A percentile compares a stretch with the other conserved stretches of the same genome.
These are phyloP conservation scores for Orcinus orca DNA, from an alignment of 2,113 vertebrate genomes.

Conservation along the genomic window DNA sequence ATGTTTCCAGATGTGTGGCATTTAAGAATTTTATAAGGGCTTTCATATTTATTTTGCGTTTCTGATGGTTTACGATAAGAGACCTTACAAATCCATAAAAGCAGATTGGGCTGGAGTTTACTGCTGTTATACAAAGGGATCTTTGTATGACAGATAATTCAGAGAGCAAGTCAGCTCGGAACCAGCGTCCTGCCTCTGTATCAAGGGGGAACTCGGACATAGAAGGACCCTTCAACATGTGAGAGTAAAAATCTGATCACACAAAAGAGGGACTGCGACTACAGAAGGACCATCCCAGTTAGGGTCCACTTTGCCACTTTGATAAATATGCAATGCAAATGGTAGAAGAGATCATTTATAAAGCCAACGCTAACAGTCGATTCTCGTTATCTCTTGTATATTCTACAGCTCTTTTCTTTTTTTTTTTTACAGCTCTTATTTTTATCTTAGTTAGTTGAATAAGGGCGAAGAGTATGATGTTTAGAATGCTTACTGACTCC, in stretches of 20 bases:
- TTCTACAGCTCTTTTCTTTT: not conserved
- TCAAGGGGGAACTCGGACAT: not conserved
- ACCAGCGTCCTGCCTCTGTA: not conserved
- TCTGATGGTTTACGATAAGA: not conserved
- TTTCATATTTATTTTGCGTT: constrained; percentile 35
- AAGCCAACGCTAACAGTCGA: not conserved
- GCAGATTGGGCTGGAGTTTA: not conserved
- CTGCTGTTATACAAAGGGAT: not conserved
- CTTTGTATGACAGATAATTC: not conserved
- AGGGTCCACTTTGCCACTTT: not conserved
- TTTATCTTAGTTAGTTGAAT: not conserved
- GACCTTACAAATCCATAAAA: not conserved
- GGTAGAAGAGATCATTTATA: not conserved
- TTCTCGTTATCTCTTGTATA: not conserved
- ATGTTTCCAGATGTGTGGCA: not conserved
- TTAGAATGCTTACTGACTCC: not conserved
- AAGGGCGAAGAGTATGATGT: not conserved
- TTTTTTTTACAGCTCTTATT: not conserved
- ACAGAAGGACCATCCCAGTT: not conserved
- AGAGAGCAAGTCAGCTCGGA: not conserved
- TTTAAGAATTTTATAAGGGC: not conserved
- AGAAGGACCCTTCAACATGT: not conserved
- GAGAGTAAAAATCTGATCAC: not conserved
- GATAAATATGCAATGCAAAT: not conserved
- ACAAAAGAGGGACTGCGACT: not conserved